A percentile compares a stretch with the other conserved stretches of the same genome.
phyloP scores from a whole-genome alignment of 2,113 vertebrate species.

The Aegotheles bennettii region DNA sequence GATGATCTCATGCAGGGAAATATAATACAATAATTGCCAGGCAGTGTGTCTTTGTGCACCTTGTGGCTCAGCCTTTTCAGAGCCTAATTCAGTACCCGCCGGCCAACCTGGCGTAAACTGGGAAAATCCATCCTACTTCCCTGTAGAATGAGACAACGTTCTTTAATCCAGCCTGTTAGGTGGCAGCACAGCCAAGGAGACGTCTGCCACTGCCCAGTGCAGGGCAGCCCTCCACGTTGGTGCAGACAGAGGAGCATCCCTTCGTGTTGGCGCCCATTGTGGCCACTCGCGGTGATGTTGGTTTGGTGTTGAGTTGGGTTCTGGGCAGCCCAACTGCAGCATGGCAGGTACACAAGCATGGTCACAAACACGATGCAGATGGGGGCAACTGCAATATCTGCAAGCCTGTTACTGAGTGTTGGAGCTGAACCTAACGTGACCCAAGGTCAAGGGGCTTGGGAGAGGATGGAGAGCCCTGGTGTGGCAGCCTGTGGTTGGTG shows the following conservation, averaged over 20 bases:
- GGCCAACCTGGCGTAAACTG: neutral
- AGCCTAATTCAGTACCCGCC: neutral
- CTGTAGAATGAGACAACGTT: neutral
- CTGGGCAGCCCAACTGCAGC: neutral
- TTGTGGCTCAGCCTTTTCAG: neutral
- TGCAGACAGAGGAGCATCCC: neutral
- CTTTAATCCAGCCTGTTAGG: neutral
- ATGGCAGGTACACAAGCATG: neutral
- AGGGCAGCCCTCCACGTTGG: neutral
- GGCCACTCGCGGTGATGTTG: neutral
- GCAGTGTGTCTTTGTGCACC: neutral
- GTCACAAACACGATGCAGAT: accelerated
- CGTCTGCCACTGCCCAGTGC: neutral
- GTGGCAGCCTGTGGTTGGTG: neutral
- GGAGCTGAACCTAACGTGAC: neutral
- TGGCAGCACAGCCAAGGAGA: neutral
- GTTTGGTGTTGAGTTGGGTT: neutral
- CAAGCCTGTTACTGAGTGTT: accelerated
- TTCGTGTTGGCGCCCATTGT: accelerated
- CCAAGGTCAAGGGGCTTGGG: neutral
- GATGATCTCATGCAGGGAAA: constrained; percentile 7
- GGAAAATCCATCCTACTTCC: neutral
- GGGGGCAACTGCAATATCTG: neutral
- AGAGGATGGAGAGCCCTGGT: no score
- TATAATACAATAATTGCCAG: neutral